phyloP scores from a whole-genome alignment of 2,888 invertebrate species.

The Phyllotreta striolata region DNA sequence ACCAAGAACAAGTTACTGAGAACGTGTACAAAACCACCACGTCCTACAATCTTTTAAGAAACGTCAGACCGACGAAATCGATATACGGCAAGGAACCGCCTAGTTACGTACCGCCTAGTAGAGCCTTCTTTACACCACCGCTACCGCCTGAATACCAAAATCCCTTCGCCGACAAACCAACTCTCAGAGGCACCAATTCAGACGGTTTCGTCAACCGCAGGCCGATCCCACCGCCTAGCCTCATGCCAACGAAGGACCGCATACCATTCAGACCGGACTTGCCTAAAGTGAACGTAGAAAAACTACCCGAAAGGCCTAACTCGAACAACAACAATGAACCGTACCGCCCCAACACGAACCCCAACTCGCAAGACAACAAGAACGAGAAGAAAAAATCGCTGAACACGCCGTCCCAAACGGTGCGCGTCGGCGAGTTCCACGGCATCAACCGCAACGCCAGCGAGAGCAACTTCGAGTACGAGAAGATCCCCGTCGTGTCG shows the following conservation, averaged over 20 bases:
- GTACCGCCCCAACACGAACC: slow-evolving; percentile 33
- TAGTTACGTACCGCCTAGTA: slow-evolving; percentile 83
- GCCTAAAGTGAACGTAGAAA: slow-evolving; percentile 58
- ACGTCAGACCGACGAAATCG: slow-evolving; percentile 68
- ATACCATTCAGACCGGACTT: slow-evolving; percentile 81
- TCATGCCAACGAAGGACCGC: slow-evolving; percentile 80
- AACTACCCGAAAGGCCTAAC: slow-evolving; percentile 46
- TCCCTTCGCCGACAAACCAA: slow-evolving; percentile 90
- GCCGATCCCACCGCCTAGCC: slow-evolving; percentile 83
- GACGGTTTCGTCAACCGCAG: slow-evolving; percentile 75
- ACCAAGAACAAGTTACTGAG: slow-evolving; percentile 55
- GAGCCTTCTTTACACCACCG: slow-evolving; percentile 80
- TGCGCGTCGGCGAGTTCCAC: slow-evolving; percentile 58
- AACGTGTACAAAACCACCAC: slow-evolving; percentile 57
- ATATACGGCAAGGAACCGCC: slow-evolving; percentile 75
- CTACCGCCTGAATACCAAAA: slow-evolving; percentile 84
- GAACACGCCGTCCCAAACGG: slow-evolving; percentile 78
- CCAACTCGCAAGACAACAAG: slow-evolving; percentile 42
- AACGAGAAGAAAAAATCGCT: slow-evolving; percentile 73
- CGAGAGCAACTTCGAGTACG: slow-evolving; percentile 60
- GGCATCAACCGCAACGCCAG: slow-evolving; percentile 55
- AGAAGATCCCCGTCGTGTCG: slow-evolving; percentile 66
- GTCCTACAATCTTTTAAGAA: slow-evolving; percentile 68
- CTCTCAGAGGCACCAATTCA: slow-evolving; percentile 72
- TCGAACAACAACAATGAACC: slow-evolving; percentile 26